A percentile compares a stretch with the other conserved stretches of the same genome.
These are phyloP conservation scores for Accipiter cooperii DNA, from an alignment of 2,113 vertebrate genomes.

Conservation along the genomic window DNA sequence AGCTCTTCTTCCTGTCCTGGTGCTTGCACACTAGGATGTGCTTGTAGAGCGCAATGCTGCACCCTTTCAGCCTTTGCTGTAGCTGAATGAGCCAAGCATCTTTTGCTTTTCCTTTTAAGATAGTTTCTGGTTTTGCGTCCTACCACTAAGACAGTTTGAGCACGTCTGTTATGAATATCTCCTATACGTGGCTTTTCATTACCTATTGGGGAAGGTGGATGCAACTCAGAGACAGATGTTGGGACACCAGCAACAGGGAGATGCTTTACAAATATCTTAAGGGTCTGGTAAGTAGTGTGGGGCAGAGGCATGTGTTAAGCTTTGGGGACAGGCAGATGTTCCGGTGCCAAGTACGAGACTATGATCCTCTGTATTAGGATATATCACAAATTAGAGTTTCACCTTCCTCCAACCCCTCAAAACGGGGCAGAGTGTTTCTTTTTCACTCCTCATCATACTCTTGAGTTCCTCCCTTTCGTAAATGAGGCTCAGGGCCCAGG, in stretches of 20 bases:
- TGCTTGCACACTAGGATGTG: neutral
- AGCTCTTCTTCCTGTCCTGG: neutral
- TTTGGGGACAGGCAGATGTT: neutral
- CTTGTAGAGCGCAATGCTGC: neutral
- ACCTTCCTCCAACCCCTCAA: neutral
- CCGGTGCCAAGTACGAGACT: neutral
- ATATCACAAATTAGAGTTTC: neutral
- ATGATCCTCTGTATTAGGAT: neutral
- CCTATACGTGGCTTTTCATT: neutral
- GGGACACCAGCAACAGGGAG: neutral
- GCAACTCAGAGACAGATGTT: neutral
- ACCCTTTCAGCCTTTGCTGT: neutral
- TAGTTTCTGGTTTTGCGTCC: neutral
- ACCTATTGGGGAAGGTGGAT: neutral
- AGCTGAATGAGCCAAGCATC: neutral
- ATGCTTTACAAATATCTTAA: neutral
- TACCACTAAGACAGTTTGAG: neutral
- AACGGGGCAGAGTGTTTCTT: neutral
- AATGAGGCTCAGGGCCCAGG: neutral
- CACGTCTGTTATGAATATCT: rapidly evolving
- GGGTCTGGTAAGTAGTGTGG: neutral
- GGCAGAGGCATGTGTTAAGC: neutral
- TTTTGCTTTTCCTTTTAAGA: neutral
- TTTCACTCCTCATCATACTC: neutral
- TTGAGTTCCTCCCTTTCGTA: neutral